phyloP scores from a whole-genome alignment of 2,888 invertebrate species.

The Myopa tessellatipennis region DNA sequence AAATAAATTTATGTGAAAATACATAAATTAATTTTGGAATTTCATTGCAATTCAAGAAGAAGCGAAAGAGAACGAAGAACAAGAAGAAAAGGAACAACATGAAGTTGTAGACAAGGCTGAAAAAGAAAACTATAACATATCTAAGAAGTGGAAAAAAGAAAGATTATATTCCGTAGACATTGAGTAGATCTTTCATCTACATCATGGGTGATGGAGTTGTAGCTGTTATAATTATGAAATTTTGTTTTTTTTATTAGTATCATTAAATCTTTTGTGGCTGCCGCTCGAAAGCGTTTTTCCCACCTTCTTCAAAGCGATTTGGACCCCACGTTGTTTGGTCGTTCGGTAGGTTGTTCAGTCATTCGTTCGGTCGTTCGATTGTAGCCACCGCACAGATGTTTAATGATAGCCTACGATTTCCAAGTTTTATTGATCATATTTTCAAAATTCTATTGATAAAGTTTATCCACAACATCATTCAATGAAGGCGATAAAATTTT shows the following conservation, averaged over 20 bases:
- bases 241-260: background rate
- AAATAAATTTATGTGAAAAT: constrained; percentile 34
- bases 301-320: background rate
- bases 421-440: too few relatives aligned
- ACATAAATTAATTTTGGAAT: constrained; percentile 11
- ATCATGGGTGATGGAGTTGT: background rate
- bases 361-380: background rate
- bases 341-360: too few relatives aligned
- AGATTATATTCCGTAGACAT: too few relatives aligned
- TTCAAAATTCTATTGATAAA: too few relatives aligned
- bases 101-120: too few relatives aligned
- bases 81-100: too few relatives aligned
- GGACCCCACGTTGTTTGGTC: background rate
- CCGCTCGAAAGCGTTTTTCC: background rate
- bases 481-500: constrained; percentile 55
- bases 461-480: background rate
- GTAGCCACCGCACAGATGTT: constrained; percentile 13
- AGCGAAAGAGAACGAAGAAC: too few relatives aligned
- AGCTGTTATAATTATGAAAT: constrained; percentile 8
- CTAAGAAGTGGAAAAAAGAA: too few relatives aligned
- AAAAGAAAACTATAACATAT: too few relatives aligned
- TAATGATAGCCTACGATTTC: background rate
- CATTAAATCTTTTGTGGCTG: background rate
- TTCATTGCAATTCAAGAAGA: background rate
- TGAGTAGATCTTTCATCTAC: background rate